Percentiles rank a stretch among this genome's conserved stretches.
These are phyloP conservation scores for Fratercula arctica DNA, from an alignment of 2,797 vertebrate species.

Conservation along the genomic window DNA sequence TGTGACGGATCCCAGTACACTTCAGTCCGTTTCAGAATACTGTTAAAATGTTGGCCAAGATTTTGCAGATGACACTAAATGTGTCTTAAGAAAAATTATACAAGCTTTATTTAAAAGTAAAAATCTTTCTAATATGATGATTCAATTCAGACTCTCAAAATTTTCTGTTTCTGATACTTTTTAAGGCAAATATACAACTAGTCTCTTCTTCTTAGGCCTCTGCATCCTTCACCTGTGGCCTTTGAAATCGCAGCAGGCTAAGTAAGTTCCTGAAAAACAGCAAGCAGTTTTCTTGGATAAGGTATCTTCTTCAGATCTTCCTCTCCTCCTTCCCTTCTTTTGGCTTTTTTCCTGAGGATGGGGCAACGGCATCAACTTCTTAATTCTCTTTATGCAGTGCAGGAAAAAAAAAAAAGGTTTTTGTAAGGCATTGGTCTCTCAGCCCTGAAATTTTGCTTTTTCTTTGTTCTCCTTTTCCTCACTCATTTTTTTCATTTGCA, in stretches of 20 bases:
- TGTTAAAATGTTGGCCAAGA: neutral
- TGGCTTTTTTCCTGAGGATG: neutral
- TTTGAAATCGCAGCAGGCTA: neutral
- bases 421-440: neutral
- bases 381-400: neutral
- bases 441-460: neutral
- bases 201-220: neutral
- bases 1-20: neutral
- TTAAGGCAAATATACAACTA: neutral
- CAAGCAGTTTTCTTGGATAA: neutral
- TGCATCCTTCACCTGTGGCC: neutral
- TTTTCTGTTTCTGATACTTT: neutral
- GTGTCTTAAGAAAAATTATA: neutral
- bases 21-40: neutral
- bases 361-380: neutral
- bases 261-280: neutral
- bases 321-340: neutral
- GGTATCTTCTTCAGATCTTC: neutral
- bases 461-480: neutral
- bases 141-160: neutral
- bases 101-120: neutral
- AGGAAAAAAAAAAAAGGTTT: accelerated
- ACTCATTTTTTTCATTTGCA: neutral
- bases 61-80: neutral
- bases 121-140: neutral